These are phyloP conservation scores for Fissipunctia ypsillon DNA, from an alignment of 2,888 invertebrate species.

Conservation along the genomic window DNA sequence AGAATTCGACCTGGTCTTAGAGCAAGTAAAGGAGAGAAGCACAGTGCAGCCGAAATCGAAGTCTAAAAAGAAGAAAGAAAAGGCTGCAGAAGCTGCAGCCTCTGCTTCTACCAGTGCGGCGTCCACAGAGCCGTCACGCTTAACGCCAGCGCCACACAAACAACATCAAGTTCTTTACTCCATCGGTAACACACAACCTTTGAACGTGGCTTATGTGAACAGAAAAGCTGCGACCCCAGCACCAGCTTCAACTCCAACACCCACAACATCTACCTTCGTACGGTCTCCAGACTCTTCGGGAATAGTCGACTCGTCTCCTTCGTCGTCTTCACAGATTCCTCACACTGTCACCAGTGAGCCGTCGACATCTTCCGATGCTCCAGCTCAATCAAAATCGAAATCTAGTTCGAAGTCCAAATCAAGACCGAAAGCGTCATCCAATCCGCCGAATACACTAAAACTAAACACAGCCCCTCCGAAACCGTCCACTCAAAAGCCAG, in stretches of 20 bases:
- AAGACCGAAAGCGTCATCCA: conserved; percentile 90
- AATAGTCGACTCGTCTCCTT: conserved; percentile 80
- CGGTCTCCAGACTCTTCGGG: conserved; percentile 86
- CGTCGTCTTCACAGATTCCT: conserved; percentile 78
- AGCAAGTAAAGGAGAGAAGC: conserved; percentile 94
- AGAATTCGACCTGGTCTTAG: conserved; percentile 95
- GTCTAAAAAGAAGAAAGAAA: conserved; percentile 73
- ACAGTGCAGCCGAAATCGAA: conserved; percentile 90
- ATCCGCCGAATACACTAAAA: conserved; percentile 91
- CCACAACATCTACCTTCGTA: conserved; percentile 80
- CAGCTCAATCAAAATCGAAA: conserved; percentile 78
- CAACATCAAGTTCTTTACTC: conserved; percentile 85
- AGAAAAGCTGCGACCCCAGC: conserved; percentile 81
- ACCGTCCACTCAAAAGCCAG: conserved; percentile 92
- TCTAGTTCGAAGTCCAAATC: conserved; percentile 86
- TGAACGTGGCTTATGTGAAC: conserved; percentile 86
- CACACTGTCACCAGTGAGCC: conserved; percentile 80
- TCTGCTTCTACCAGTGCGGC: conserved; percentile 73
- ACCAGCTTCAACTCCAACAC: conserved; percentile 70
- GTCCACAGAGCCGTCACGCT: conserved; percentile 55
- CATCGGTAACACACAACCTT: conserved; percentile 80
- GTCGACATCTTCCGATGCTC: conserved; percentile 70
- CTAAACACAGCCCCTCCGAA: conserved; percentile 91
- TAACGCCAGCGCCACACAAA: conserved; percentile 73
- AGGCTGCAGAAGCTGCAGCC: conserved; percentile 74